Evolutionary conservation across 2,888 invertebrate species (phyloP), one percentile per base, ranked within the genome.

Genomic region (Cataglyphis altisquamis): DNA sequence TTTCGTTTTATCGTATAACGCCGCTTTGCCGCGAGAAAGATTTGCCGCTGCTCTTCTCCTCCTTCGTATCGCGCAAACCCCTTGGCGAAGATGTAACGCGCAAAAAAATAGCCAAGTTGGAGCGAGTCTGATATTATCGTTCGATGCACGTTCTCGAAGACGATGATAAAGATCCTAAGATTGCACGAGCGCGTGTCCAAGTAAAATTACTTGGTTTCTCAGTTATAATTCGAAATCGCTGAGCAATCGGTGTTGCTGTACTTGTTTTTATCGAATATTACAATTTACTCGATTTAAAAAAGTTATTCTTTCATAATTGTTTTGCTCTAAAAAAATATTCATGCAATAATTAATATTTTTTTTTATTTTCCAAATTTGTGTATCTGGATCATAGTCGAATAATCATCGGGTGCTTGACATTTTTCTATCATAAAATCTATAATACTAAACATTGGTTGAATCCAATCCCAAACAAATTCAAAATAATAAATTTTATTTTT

Each of bases 111-210:
- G 60, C n/a, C 52, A n/a, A 32, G 45, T 32, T 72, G 52, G 32
- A 48, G 52, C 39, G 48, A 45, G 64, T 41, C 62, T 36, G 80
- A 70, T 82, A 77, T 86, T 87, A 82, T 83, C 85, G 73, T 60
- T 70, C 77, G 78, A 83, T 62, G 83, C 83, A 63, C 48, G 73
- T 57, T 55, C 12, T 68, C 45, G 10, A 57, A 60, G 60, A 74
- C 15, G 67, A 77, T 84, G 72, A 88, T 84, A 82, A 83, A 78
- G 67, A 82, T 82, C 80, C 74, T 57, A 64, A 77, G 72, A 82
- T 82, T 55, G 68, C 39, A 41, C 36, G 29, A 18, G 52, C n/a
- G n/a, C 21, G 60, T n/a, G 32, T 45, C 5, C 68, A 64, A 83
- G 48, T 66, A 45, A n/a, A 83, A 63, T 74, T 66, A 45, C 70